A percentile compares a stretch with the other conserved stretches of the same genome.
phyloP scores from a whole-genome alignment of 2,113 vertebrate genomes.

The Cinclus cinclus region DNA sequence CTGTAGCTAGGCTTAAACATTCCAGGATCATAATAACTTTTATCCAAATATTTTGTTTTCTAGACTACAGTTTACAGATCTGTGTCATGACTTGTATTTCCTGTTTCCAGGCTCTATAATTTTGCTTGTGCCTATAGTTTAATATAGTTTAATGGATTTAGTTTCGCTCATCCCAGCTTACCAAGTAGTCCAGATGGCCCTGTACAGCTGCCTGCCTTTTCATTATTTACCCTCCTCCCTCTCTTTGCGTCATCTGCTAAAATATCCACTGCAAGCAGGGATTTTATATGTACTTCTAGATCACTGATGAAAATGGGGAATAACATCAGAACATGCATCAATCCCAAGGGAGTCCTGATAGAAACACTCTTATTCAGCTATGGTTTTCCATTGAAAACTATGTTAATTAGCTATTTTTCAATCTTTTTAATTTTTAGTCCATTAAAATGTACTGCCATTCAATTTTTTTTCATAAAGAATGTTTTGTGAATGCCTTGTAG shows the following conservation, averaged over 20 bases:
- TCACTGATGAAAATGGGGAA: background rate
- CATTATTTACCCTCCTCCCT: background rate
- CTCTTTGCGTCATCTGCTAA: background rate
- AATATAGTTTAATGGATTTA: background rate
- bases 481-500: background rate
- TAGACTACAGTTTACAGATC: background rate
- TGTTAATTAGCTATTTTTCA: background rate
- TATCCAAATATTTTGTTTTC: background rate
- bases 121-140: background rate
- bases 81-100: background rate
- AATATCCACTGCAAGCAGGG: background rate
- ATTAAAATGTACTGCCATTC: background rate
- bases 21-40: background rate
- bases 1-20: background rate
- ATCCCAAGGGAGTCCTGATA: background rate
- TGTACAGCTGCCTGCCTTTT: slow-evolving; percentile 29
- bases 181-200: slow-evolving; percentile 7
- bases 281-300: background rate
- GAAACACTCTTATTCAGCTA: background rate
- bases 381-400: background rate
- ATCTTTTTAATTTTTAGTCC: background rate
- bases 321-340: background rate
- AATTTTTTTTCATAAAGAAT: background rate
- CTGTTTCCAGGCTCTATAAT: background rate
- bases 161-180: background rate